A percentile compares a stretch with the other conserved stretches of the same genome.
These are phyloP conservation scores for Pavo muticus DNA, from an alignment of 2,113 vertebrate species.

Conservation along the genomic window DNA sequence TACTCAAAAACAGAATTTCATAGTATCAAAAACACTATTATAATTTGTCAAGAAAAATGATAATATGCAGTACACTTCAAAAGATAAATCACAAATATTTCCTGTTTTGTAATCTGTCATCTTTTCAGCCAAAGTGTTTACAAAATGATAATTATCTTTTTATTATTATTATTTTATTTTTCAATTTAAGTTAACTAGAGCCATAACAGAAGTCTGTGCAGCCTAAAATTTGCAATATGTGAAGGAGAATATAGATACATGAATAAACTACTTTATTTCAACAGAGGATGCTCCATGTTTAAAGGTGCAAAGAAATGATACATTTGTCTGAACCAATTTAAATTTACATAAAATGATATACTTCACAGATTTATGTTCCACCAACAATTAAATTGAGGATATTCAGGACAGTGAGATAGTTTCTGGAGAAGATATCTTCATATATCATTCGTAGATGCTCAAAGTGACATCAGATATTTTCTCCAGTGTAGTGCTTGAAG, in stretches of 20 bases:
- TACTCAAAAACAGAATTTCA: not conserved
- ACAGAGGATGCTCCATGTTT: not conserved
- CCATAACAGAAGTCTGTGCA: not conserved
- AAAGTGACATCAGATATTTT: not conserved
- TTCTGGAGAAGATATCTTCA: not conserved
- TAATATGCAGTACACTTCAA: fast-evolving
- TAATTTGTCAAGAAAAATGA: not conserved
- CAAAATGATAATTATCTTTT: not conserved
- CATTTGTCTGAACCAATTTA: not conserved
- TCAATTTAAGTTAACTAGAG: not conserved
- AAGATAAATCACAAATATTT: not conserved
- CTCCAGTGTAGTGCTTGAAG: not conserved
- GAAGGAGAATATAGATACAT: not conserved
- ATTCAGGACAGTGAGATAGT: not conserved
- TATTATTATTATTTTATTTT: not conserved
- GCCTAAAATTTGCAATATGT: not conserved
- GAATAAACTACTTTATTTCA: not conserved
- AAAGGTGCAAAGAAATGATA: not conserved
- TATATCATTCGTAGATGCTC: not conserved
- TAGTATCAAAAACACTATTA: not conserved
- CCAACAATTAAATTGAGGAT: not conserved
- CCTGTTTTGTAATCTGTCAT: fast-evolving
- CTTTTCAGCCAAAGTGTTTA: not conserved
- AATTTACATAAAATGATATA: not conserved
- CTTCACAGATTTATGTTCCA: not conserved